Evolutionary conservation across 2,113 vertebrate species (phyloP), one percentile per base, ranked within the genome.

Genomic region (Mesitornis unicolor): DNA sequence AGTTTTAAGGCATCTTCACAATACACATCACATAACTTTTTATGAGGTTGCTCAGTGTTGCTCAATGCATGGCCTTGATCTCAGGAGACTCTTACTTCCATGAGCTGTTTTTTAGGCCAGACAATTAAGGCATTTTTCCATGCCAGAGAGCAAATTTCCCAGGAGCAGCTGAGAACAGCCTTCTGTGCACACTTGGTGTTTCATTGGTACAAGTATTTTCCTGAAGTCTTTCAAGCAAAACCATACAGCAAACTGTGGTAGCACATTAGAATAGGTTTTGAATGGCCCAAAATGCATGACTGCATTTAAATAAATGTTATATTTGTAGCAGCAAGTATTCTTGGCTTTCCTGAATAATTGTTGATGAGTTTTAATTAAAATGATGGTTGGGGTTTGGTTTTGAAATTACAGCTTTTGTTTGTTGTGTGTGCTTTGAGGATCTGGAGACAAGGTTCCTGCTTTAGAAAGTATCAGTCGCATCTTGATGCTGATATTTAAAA

Each of bases 221-320:
- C 56, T 29, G 18, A 69, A 50, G 5, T 79, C 65, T 50, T 73
- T 12, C 24, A 43, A 31, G 31, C 22, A 47, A 54, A 87, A 43
- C 20, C 16, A 5, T 18, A 11, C 0, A 4, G 26, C 42, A 31
- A 65, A 38, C 19, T 5, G 16, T 1, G 2, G 31, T 33, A 43
- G 31, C 25, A 3, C 1, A 1, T 36, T 25, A 43, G 45, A 29
- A 29, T 38, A 26, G 35, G 14, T 90, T 60, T 40, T 50, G 45
- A 87, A 67, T 38, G 65, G 47, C 35, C 53, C 56, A 54, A 83
- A 38, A 11, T 22, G 10, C 19, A 14, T 29, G 26, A 47, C 13
- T 73, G 5, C 1, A 0, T 36, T 75, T 35, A 57, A 51, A 40
- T 68, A 56, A 15, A 40, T 57, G 18, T 1, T 57, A 3, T 9